A percentile compares a stretch with the other conserved stretches of the same genome.
Evolutionary conservation across 2,113 vertebrate species (phyloP).

Genomic region (Nansenia antarctica): DNA sequence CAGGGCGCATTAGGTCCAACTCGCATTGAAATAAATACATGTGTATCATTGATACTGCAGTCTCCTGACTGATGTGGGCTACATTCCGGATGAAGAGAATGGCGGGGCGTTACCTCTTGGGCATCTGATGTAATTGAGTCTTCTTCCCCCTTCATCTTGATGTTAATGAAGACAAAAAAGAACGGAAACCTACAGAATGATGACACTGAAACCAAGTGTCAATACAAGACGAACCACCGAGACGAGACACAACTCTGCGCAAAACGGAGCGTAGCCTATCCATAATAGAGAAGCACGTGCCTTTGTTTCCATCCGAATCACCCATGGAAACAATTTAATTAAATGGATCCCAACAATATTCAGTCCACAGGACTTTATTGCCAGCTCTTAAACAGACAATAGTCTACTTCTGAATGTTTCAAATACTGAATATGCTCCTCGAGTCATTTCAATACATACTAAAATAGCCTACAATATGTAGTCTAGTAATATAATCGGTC

Average conservation of each 20-base stretch:
- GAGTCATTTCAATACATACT: neutral
- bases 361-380: too few species aligned
- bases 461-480: too few species aligned
- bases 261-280: conserved; percentile 43
- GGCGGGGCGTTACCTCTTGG: neutral
- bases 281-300: conserved; percentile 65
- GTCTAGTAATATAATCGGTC: neutral
- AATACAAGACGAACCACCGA: neutral
- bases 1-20: neutral
- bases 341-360: conserved; percentile 14
- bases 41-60: conserved; percentile 48
- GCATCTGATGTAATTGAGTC: neutral
- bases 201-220: neutral
- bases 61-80: neutral
- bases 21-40: conserved; percentile 43
- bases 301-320: conserved; percentile 68
- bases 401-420: neutral
- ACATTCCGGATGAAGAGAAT: neutral
- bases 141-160: neutral
- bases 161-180: neutral
- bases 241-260: conserved; percentile 33
- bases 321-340: conserved; percentile 34
- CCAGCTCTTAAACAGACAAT: neutral
- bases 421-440: neutral
- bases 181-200: neutral